Conservation (phyloP, 2,888 invertebrate species). For the Drosophila testacea region DNA sequence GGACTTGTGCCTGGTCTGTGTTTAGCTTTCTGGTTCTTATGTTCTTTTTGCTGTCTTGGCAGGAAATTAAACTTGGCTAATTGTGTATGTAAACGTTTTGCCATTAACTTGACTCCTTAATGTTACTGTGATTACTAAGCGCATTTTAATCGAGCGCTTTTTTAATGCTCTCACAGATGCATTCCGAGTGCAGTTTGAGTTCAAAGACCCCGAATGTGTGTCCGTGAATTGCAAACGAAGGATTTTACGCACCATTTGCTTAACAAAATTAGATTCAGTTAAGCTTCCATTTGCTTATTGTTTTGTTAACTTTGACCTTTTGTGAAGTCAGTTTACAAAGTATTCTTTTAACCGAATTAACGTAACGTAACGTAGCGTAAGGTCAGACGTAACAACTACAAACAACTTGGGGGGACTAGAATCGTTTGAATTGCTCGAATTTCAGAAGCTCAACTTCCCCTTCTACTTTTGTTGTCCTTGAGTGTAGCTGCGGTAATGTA, state of each 20-base stretch:
- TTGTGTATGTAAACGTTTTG: constrained; percentile 73
- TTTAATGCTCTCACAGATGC: constrained; percentile 7
- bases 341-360: constrained; percentile 4
- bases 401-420: not conserved
- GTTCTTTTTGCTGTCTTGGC: constrained; percentile 20
- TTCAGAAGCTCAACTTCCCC: constrained; percentile 1
- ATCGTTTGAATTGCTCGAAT: constrained; percentile 6
- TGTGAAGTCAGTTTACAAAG: not conserved
- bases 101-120: constrained; percentile 66
- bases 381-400: not conserved
- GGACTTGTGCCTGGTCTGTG: constrained; percentile 11
- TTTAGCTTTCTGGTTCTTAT: constrained; percentile 9
- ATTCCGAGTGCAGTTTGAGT: constrained; percentile 14
- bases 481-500: constrained; percentile 6
- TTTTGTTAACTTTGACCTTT: constrained; percentile 9
- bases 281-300: not conserved
- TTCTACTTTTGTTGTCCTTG: constrained; percentile 23
- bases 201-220: constrained; percentile 7
- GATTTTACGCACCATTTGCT: not conserved
- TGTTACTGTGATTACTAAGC: constrained; percentile 59
- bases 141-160: constrained; percentile 23
- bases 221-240: not conserved
- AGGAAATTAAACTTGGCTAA: constrained; percentile 73
- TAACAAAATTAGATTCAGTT: not conserved
- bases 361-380: constrained; percentile 2